Evolutionary conservation across 2,888 invertebrate species (phyloP), one percentile per base, ranked within the genome.

Genomic region (Aproaerema taeniolella): DNA sequence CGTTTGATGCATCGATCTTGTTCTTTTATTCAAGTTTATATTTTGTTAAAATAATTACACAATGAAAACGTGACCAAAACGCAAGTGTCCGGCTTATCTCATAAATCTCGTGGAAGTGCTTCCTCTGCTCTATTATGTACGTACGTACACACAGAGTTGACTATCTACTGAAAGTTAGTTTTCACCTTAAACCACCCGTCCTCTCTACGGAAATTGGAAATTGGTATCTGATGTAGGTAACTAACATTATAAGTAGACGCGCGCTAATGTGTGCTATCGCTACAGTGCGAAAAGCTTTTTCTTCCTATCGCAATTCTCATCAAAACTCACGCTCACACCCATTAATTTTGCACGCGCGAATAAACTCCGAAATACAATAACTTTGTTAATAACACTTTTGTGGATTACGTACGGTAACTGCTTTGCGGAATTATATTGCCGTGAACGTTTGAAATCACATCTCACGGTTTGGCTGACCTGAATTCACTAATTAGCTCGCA

Each of bases 331-430:
- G 50, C 41, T 53, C 59, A 41, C 46, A 51, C 41, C 53, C 59
- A 69, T 64, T 69, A 64, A 71, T 70, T 67, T 58, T 56, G 55
- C 55, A 43, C 53, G 55, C 57, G 47, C 49, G 50, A 55, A 47
- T 58, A 59, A 52, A 49, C 50, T 45, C 50, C 49, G 55, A 58
- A 65, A 67, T 55, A 58, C 53, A 61, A 59, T 55, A 64, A 64
- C 56, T 65, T 66, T 52, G 58, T 58, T 63, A 67, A 57, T 54
- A 62, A 47, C 59, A 51, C 50, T 53, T 44, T 41, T 35, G 39
- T 43, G 44, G 42, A 51, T 53, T 43, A 52, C 53, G 31, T 26
- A 26, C n/a, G 26, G 2, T 7, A 9, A 14, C 20, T 33, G 12
- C 15, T 28, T 25, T 26, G n/a, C 6, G 17, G 20, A 14, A 15